These are phyloP conservation scores for Pantala flavescens DNA, from an alignment of 1,140 invertebrate genomes.

Conservation along the genomic window DNA sequence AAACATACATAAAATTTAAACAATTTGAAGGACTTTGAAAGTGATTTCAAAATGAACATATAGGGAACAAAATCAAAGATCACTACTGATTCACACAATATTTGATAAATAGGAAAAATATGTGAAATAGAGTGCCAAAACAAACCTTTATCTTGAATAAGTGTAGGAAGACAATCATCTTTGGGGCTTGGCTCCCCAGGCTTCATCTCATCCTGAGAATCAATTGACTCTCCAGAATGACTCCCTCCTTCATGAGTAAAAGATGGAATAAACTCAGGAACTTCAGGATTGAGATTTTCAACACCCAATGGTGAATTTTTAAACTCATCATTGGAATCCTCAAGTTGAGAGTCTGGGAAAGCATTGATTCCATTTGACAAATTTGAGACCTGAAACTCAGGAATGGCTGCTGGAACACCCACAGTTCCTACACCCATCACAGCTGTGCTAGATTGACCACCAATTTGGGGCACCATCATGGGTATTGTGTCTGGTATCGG, in stretches of 20 bases:
- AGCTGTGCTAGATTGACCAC: constrained; percentile 22
- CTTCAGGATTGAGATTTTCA: constrained; percentile 68
- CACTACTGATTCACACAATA: too few species aligned
- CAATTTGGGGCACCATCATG: constrained; percentile 12
- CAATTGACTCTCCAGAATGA: background rate
- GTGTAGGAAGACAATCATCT: background rate
- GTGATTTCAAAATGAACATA: too few species aligned
- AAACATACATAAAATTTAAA: too few species aligned
- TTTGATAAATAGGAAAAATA: too few species aligned
- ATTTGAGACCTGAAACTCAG: constrained; percentile 25
- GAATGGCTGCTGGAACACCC: constrained; percentile 24
- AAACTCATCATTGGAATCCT: background rate
- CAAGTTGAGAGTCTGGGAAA: constrained; percentile 1
- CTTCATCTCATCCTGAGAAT: background rate
- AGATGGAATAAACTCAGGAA: constrained; percentile 70
- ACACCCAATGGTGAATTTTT: constrained; percentile 15
- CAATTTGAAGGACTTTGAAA: too few species aligned
- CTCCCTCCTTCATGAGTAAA: constrained; percentile 16
- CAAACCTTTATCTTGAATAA: background rate
- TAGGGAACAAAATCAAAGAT: too few species aligned
- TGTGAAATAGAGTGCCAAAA: too few species aligned
- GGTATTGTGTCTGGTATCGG: constrained; percentile 53
- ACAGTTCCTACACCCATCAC: background rate
- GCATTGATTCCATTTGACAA: constrained; percentile 18
- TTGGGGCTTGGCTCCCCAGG: too few species aligned